A percentile compares a stretch with the other conserved stretches of the same genome.
Conservation (phyloP, 2,113 vertebrate genomes). For the Amblyopsis rosae region DNA sequence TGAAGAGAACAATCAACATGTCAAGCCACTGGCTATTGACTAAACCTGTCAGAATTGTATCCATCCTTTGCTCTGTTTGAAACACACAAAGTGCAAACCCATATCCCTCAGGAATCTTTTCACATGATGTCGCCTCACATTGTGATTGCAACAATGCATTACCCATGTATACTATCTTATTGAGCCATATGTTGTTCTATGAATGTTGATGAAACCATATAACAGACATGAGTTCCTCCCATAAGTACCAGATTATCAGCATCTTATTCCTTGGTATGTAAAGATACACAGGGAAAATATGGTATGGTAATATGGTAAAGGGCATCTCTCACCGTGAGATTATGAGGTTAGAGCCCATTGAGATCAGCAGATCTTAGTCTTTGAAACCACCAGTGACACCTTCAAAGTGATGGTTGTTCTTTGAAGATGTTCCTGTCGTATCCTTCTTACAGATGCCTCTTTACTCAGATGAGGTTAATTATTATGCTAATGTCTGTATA, state of each 20-base stretch:
- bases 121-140: constrained; percentile 9
- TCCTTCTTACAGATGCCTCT: constrained; percentile 39
- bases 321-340: constrained; percentile 45
- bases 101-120: constrained; percentile 7
- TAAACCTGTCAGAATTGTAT: constrained; percentile 16
- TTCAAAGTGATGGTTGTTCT: constrained; percentile 71
- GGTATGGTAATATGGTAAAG: constrained; percentile 19
- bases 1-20: constrained; percentile 19
- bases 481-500: constrained; percentile 45
- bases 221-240: constrained; percentile 15
- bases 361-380: constrained; percentile 56
- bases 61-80: constrained; percentile 9
- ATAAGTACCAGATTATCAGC: constrained; percentile 22
- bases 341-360: constrained; percentile 47
- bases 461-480: constrained; percentile 59
- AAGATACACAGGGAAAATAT: constrained; percentile 11
- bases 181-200: constrained; percentile 25
- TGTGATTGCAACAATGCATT: constrained; percentile 13
- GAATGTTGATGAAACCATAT: constrained; percentile 35
- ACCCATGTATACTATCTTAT: background rate
- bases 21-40: constrained; percentile 35
- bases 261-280: constrained; percentile 11
- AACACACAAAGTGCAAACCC: constrained; percentile 26
- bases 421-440: constrained; percentile 68
- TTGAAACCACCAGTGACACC: constrained; percentile 73